Conservation (phyloP, 2,888 invertebrate species). For the Syrista parreyssii region DNA sequence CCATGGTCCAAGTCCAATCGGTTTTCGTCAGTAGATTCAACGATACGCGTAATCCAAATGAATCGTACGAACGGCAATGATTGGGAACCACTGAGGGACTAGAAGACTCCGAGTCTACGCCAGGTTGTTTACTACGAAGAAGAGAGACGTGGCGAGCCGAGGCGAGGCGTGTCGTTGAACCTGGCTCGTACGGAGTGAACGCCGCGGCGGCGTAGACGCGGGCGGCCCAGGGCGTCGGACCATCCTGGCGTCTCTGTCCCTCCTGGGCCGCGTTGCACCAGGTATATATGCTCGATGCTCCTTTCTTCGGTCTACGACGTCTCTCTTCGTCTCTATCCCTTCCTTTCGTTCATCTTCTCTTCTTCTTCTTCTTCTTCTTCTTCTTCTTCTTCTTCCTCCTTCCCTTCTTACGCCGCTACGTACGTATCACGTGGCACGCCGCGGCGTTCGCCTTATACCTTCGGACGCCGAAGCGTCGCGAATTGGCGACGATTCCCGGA, state of each 20-base stretch:
- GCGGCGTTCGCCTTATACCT: slow-evolving; percentile 17
- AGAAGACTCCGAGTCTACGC: slow-evolving; percentile 54
- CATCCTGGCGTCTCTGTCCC: slow-evolving; percentile 38
- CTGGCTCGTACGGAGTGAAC: slow-evolving; percentile 38
- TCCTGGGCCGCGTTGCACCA: slow-evolving; percentile 19
- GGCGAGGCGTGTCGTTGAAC: slow-evolving; percentile 64
- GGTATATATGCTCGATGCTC: slow-evolving; percentile 28
- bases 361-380: slow-evolving; percentile 32
- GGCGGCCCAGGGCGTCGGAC: slow-evolving; percentile 42
- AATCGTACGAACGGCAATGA: not conserved
- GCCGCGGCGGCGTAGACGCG: slow-evolving; percentile 7
- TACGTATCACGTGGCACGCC: not conserved
- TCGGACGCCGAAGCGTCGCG: slow-evolving; percentile 35
- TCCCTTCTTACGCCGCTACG: not conserved
- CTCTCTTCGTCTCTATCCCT: slow-evolving; percentile 35
- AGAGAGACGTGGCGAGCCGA: slow-evolving; percentile 22
- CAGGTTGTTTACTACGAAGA: slow-evolving; percentile 62
- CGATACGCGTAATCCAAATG: not conserved
- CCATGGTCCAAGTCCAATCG: not conserved
- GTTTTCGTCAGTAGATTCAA: not conserved
- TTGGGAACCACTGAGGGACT: slow-evolving; percentile 51
- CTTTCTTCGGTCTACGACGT: slow-evolving; percentile 20
- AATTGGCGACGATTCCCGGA: slow-evolving; percentile 24
- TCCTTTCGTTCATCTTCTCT: slow-evolving; percentile 29
- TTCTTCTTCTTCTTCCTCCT: slow-evolving; percentile 15